Conservation (phyloP, 2,113 vertebrate species). For the Pogona vitticeps region DNA sequence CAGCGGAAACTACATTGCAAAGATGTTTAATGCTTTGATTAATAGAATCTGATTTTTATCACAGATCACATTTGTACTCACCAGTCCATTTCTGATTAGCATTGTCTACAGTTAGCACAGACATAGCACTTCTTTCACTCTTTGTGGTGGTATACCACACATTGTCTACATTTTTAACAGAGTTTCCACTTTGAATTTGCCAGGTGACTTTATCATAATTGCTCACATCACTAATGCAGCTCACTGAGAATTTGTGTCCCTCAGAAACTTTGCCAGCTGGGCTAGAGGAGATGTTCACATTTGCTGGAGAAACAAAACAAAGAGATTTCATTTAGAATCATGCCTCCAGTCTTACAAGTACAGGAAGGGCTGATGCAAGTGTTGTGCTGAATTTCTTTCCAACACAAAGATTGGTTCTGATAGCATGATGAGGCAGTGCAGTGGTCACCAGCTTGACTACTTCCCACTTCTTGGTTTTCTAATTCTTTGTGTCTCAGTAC, state of each 20-base stretch:
- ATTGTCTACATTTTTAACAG: neutral
- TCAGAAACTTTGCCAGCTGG: slow-evolving; percentile 56
- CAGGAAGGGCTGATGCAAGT: neutral
- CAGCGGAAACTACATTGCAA: neutral
- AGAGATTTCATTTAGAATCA: neutral
- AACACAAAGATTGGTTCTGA: neutral
- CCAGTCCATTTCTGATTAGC: slow-evolving; percentile 68
- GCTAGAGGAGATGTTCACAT: slow-evolving; percentile 56
- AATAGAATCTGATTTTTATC: neutral
- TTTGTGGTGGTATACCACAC: slow-evolving; percentile 43
- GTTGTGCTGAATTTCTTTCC: neutral
- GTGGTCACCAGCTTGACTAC: too few species aligned
- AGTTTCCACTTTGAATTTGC: slow-evolving; percentile 67
- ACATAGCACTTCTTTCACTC: neutral
- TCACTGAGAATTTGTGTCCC: slow-evolving; percentile 66
- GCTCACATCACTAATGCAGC: slow-evolving; percentile 65
- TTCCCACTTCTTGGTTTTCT: neutral
- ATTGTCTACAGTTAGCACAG: slow-evolving; percentile 56
- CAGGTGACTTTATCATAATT: slow-evolving; percentile 70
- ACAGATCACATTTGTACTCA: slow-evolving; percentile 54
- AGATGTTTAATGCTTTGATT: neutral
- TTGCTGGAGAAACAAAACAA: slow-evolving; percentile 65
- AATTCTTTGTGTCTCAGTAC: neutral
- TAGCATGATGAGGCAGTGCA: neutral
- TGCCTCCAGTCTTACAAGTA: neutral